A percentile compares a stretch with the other conserved stretches of the same genome.
Conservation (phyloP, 2,113 vertebrate species). For the Rousettus leschenaultii region DNA sequence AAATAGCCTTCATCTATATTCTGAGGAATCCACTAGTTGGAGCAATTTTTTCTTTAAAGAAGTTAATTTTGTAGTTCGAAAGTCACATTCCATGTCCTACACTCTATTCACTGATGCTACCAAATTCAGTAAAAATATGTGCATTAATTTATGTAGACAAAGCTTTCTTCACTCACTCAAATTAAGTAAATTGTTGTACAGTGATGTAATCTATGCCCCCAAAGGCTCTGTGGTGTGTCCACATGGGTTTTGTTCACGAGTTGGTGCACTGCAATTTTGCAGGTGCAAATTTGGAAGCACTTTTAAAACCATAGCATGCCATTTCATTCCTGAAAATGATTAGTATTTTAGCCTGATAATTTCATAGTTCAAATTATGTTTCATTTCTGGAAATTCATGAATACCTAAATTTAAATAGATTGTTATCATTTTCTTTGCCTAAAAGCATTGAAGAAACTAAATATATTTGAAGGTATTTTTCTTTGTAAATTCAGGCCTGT, state of each 20-base stretch:
- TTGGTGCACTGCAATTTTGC: not conserved
- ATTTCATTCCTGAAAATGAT: conserved; percentile 1
- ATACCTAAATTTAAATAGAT: not conserved
- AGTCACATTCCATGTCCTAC: not conserved
- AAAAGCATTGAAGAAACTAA: conserved; percentile 4
- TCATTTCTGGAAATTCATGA: conserved; percentile 14
- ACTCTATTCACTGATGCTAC: not conserved
- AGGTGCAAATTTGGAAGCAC: conserved; percentile 28
- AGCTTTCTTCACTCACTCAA: not conserved
- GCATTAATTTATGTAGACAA: not conserved
- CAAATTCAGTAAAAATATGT: not conserved
- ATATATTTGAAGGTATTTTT: conserved; percentile 41
- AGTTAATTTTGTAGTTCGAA: conserved; percentile 14
- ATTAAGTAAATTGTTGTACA: not conserved
- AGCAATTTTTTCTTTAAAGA: not conserved
- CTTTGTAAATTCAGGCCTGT: conserved; percentile 21
- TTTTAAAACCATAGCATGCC: conserved; percentile 12
- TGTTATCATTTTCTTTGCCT: not conserved
- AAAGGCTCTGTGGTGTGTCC: not conserved
- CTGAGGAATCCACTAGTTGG: not conserved
- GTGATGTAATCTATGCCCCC: not conserved
- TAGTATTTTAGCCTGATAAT: conserved; percentile 17
- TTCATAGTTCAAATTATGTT: not conserved
- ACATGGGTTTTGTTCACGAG: not conserved
- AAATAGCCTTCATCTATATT: conserved; percentile 18